phyloP scores from a whole-genome alignment of 2,888 invertebrate species.

The Galeruca laticollis region DNA sequence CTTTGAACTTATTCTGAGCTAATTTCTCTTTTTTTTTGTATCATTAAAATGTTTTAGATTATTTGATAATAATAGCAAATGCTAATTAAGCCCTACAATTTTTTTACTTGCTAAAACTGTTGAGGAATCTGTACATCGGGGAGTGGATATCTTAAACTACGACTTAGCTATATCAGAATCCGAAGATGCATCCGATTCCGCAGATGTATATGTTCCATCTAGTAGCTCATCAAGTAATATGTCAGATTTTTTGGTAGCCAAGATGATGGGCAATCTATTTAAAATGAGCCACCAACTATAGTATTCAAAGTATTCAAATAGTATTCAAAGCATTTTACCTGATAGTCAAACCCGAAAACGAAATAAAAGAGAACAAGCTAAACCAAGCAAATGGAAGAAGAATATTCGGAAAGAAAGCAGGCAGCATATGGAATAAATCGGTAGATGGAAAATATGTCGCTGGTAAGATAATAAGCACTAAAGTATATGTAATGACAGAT shows the following conservation, averaged over 20 bases:
- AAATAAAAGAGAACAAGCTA: background rate
- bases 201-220: conserved; percentile 4
- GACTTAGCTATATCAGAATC: background rate
- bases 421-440: background rate
- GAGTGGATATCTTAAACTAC: background rate
- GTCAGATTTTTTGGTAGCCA: conserved; percentile 1
- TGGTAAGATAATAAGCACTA: background rate
- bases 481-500: background rate
- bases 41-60: conserved; percentile 1
- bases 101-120: background rate
- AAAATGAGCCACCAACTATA: background rate
- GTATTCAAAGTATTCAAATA: no score
- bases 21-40: background rate
- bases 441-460: background rate
- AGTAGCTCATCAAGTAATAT: background rate
- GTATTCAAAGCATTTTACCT: conserved; percentile 2
- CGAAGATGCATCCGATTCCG: conserved; percentile 1
- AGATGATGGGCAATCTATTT: background rate
- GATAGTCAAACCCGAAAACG: background rate
- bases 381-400: background rate
- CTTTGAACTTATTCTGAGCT: no score
- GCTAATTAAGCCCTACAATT: background rate
- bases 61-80: conserved; percentile 1
- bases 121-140: background rate
- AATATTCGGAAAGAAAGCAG: background rate